Base-by-base conservation (phyloP, 2,888 invertebrate species). In the Coelogynopora nodosa region DNA sequence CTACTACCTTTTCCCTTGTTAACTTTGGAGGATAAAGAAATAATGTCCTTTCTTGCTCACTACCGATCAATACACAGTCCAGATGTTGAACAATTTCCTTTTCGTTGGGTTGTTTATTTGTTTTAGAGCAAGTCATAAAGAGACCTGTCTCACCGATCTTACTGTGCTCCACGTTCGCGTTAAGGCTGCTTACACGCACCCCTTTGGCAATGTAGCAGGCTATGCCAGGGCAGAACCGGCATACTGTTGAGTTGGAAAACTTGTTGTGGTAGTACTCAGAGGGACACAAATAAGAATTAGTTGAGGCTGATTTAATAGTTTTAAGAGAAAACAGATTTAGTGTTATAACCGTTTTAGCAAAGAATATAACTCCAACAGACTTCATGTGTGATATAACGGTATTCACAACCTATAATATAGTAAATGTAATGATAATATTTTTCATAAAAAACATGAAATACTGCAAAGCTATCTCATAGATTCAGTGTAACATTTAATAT, bases 1-100 rank as follows among this genome's bases (percentile, higher is more conserved):
- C 10, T 18, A 49, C 49, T 13, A 13, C 18, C 18, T 49, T 49
- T 18, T 18, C 49, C 18, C 18, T 49, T 5, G 18, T 49, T 49
- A 49, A 49, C 5, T 13, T 88, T 67, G 49, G 49, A 13, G 18
- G 49, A 49, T 49, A 49, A 13, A 49, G 5, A 49, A 49, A 49
- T 5, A 49, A 18, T 13, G 49, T 49, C 18, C 49, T 5, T 49
- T 18, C 18, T 18, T 49, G 10, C 49, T 49, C 49, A 18, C 18
- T 49, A 18, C 49, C 49, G 5, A 18, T 49, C 49, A 49, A 13
- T 49, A 49, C 49, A 49, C 49, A 49, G 18, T 49, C 49, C 5
- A 49, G 49, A 18, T 49, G 49, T 49, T 49, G 49, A 49, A 49
- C 49, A 49, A 49, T 49, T 18, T 49, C 18, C 5, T 18, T 49